Base-by-base conservation (phyloP, 2,113 vertebrate genomes). In the Isichthys henryi region DNA sequence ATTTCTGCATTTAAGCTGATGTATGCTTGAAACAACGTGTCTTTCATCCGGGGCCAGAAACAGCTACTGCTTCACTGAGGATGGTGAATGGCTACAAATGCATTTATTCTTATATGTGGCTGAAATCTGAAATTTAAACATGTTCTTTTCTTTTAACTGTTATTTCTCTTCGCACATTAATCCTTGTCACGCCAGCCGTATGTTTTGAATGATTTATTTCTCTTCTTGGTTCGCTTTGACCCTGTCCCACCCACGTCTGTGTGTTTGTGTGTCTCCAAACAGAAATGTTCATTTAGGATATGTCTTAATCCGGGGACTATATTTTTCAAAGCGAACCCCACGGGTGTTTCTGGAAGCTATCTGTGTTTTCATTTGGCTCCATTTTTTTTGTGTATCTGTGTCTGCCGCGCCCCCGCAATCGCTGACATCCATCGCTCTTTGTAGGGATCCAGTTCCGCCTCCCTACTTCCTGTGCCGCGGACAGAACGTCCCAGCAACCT, bases 371-470 rank as follows among this genome's bases (percentile, higher is more conserved):
- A 7, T 52, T 35, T 48, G 87, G 15, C 8, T 88, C 17, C 21
- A 45, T 21, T 17, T 48, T 58, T 17, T 48, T 62, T 39, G 8
- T 35, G 39, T n/a, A 39, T 21, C 9, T 15, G 87, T 45, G 15
- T 27, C 17, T 66, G 21, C 27, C 5, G 82, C 48, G 39, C 45
- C 43, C 45, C 82, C 87, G 35, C 88, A 90, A 94, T 94, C 93
- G 90, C 94, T 93, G 89, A 86, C 93, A 90, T 92, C 92, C 89
- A 93, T 90, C 90, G 17, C 93, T 94, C 90, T 88, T 94, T 95
- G 88, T 94, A 96, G 95, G 96, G 88, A 95, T 96, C 95, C 95
- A 96, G 95, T 96, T 96, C 92, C 94, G 95, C 92, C 95, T 96
- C 86, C 95, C 95, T 82, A 95, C 95, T 58, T 93, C 94, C 90